phyloP scores from a whole-genome alignment of 1,140 invertebrate genomes.

The Leucophenga varia region DNA sequence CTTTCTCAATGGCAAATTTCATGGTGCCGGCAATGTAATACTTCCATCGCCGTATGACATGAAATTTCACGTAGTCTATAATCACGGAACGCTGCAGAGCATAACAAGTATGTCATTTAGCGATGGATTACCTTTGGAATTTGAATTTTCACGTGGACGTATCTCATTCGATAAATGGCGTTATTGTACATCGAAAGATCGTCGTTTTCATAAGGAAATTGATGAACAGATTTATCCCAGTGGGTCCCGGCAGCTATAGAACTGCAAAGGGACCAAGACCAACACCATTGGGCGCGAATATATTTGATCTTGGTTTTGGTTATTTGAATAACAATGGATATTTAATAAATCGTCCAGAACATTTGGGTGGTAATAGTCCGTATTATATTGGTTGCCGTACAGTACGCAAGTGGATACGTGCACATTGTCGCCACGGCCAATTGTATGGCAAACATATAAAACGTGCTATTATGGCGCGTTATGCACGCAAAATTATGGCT shows the following conservation, averaged over 20 bases:
- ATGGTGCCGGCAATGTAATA: conserved; percentile 27
- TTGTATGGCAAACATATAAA: conserved; percentile 6
- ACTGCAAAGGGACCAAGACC: conserved; percentile 6
- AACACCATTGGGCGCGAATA: conserved; percentile 4
- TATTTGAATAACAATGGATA: conserved; percentile 6
- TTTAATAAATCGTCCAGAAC: conserved; percentile 3
- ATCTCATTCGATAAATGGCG: conserved; percentile 21
- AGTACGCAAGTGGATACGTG: conserved; percentile 25
- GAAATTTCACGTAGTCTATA: conserved; percentile 23
- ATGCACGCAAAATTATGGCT: conserved; percentile 20
- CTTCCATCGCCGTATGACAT: conserved; percentile 10
- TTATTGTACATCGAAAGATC: conserved; percentile 26
- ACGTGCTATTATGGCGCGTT: conserved; percentile 5
- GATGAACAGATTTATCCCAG: background rate
- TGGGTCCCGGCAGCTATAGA: conserved; percentile 13
- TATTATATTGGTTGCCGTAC: conserved; percentile 21
- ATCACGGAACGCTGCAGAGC: conserved; percentile 16
- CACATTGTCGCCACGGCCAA: conserved; percentile 28
- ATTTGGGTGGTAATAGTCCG: background rate
- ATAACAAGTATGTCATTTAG: conserved; percentile 27
- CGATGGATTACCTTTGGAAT: conserved; percentile 23
- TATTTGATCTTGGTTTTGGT: conserved; percentile 34
- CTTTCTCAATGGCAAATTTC: conserved; percentile 28
- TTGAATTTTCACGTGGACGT: background rate
- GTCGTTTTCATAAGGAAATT: conserved; percentile 22